Percentiles rank a stretch among this genome's conserved stretches.
phyloP scores from a whole-genome alignment of 2,888 invertebrate genomes.

The Microplitis deprimator region DNA sequence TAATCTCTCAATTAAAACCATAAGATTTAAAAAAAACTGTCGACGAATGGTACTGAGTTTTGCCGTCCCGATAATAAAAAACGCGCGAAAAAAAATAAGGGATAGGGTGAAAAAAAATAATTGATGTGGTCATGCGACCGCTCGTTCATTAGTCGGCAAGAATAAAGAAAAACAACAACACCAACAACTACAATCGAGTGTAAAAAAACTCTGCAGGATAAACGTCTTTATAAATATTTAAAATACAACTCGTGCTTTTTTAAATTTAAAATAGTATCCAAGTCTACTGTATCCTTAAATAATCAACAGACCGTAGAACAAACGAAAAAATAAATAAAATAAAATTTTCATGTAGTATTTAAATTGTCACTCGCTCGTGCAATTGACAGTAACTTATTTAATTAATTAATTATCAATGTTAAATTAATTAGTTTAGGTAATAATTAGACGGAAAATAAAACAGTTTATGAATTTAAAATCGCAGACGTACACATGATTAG shows the following conservation, averaged over 20 bases:
- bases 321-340: neutral
- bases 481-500: neutral
- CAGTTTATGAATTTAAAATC: neutral
- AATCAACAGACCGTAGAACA: slow-evolving; percentile 16
- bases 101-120: slow-evolving; percentile 45
- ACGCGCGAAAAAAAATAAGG: slow-evolving; percentile 34
- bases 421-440: neutral
- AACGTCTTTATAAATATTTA: neutral
- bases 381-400: neutral
- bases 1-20: neutral
- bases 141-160: slow-evolving; percentile 18
- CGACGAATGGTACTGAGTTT: slow-evolving; percentile 71
- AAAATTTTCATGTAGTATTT: neutral
- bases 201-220: slow-evolving; percentile 16
- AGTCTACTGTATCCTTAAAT: slow-evolving; percentile 6
- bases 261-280: slow-evolving; percentile 11
- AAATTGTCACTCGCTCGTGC: neutral
- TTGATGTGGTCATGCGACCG: slow-evolving; percentile 11
- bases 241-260: neutral
- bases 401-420: neutral
- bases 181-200: neutral
- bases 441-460: neutral
- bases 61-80: slow-evolving; percentile 62
- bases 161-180: neutral
- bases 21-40: slow-evolving; percentile 46